These are phyloP conservation scores for Apteryx owenii DNA, from an alignment of 2,113 vertebrate genomes.

Conservation along the genomic window DNA sequence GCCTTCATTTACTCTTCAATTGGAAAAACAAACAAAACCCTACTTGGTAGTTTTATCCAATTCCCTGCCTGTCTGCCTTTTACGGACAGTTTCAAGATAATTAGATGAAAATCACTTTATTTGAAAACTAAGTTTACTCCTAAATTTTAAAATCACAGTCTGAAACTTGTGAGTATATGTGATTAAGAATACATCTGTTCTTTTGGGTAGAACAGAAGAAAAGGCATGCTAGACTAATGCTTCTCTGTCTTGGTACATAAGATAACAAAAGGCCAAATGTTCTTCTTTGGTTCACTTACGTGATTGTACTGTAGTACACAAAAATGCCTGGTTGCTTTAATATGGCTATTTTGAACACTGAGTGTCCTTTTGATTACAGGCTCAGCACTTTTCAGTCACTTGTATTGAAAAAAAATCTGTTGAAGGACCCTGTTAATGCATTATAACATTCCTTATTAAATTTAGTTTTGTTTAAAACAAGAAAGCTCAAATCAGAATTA, in stretches of 20 bases:
- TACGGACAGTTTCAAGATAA: neutral
- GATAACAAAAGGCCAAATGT: conserved; percentile 12
- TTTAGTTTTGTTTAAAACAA: conserved; percentile 43
- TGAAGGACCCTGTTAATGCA: neutral
- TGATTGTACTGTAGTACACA: neutral
- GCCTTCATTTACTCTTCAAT: neutral
- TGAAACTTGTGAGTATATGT: neutral
- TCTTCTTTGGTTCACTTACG: neutral
- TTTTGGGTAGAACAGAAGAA: neutral
- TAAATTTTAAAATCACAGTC: neutral
- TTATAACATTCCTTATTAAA: neutral
- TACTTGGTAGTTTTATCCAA: neutral
- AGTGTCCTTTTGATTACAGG: neutral
- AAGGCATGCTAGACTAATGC: neutral
- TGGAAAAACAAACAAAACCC: neutral
- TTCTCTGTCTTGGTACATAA: neutral
- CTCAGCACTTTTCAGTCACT: neutral
- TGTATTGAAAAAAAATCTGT: neutral
- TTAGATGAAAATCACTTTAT: neutral
- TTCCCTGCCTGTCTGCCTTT: neutral
- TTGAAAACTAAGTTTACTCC: neutral
- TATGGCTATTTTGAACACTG: neutral
- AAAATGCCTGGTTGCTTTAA: neutral
- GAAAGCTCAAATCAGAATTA: conserved; percentile 11
- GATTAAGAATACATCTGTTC: neutral